Conservation (phyloP, 2,113 vertebrate species). For the Hepsetus odoe region DNA sequence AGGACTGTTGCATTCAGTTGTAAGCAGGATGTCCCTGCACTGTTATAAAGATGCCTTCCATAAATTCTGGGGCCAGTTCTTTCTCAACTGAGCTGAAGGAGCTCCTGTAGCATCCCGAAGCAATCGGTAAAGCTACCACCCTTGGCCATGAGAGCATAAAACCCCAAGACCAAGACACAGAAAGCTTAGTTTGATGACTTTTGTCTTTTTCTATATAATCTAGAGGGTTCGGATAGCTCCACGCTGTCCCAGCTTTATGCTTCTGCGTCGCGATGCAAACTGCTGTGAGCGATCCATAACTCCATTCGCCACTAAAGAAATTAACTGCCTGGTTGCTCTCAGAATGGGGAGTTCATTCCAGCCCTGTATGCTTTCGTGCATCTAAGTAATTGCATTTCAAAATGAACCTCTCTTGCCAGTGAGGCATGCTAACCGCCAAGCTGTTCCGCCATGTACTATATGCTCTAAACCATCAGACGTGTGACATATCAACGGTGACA, state of each 20-base stretch:
- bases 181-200: no score
- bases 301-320: slow-evolving; percentile 70
- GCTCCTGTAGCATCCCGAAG: no score
- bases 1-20: no score
- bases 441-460: slow-evolving; percentile 42
- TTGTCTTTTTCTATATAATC: neutral
- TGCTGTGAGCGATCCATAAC: slow-evolving; percentile 66
- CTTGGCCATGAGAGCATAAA: no score
- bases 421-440: slow-evolving; percentile 39
- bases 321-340: slow-evolving; percentile 71
- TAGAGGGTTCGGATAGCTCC: slow-evolving; percentile 1
- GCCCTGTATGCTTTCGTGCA: slow-evolving; percentile 66
- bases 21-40: no score
- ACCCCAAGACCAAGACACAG: no score
- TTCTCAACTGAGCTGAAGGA: no score
- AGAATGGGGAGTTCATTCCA: slow-evolving; percentile 74
- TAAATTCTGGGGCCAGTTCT: no score
- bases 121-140: no score
- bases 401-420: slow-evolving; percentile 62
- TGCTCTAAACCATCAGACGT: slow-evolving; percentile 54
- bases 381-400: slow-evolving; percentile 74
- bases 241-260: neutral
- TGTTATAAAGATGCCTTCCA: no score
- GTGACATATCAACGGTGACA: slow-evolving; percentile 62
- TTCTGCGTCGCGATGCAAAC: slow-evolving; percentile 35